Percentiles rank a stretch among this genome's conserved stretches.
phyloP scores from a whole-genome alignment of 2,888 invertebrate species.

The Tenthredo notha region DNA sequence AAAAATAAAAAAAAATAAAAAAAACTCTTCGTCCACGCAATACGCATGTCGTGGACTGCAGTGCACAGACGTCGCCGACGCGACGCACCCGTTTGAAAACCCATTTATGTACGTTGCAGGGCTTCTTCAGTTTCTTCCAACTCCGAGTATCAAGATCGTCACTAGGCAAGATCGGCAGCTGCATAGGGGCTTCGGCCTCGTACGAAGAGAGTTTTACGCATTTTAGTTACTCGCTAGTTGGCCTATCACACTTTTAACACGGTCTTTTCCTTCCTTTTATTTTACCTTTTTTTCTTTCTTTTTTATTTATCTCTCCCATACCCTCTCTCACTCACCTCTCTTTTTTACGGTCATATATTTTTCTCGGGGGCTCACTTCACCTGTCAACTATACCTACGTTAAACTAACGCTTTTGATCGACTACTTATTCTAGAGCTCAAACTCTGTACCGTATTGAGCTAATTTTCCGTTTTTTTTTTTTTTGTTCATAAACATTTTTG shows the following conservation, averaged over 20 bases:
- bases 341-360: not conserved
- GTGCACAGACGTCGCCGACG: not conserved
- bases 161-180: constrained; percentile 45
- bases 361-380: constrained; percentile 6
- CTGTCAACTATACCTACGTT: constrained; percentile 30
- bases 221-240: constrained; percentile 35
- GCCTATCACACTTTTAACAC: constrained; percentile 30
- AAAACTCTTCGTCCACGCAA: not conserved
- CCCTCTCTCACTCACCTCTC: not conserved
- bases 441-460: not conserved
- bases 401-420: not conserved
- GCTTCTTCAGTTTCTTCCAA: constrained; percentile 26
- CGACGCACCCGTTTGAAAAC: not conserved
- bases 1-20: not conserved
- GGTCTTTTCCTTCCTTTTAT: not conserved
- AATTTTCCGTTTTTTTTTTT: not conserved
- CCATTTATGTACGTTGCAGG: not conserved
- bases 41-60: not conserved
- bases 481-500: not conserved
- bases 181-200: constrained; percentile 41
- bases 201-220: constrained; percentile 26
- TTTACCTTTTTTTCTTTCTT: not conserved
- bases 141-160: constrained; percentile 28
- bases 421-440: not conserved
- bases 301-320: not conserved